Percentiles rank a stretch among this genome's conserved stretches.
Evolutionary conservation across 1,140 invertebrate species (phyloP).

Genomic region (Thaumetopoea pityocampa): DNA sequence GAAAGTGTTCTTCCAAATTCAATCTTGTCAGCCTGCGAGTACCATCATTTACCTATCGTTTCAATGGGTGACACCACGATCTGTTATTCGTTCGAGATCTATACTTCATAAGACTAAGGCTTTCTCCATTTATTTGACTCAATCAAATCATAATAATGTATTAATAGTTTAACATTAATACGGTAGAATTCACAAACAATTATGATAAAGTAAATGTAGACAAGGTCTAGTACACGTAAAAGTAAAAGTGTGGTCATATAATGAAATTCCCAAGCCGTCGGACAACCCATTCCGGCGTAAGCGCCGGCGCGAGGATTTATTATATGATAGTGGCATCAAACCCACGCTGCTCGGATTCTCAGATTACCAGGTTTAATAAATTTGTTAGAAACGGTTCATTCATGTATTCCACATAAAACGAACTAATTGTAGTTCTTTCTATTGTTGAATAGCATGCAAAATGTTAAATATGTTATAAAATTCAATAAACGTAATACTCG

Average conservation of each 20-base stretch:
- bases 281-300: conserved; percentile 32
- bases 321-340: conserved; percentile 18
- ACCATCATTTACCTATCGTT: no score
- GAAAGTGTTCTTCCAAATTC: no score
- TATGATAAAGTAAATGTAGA: conserved; percentile 4
- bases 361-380: not conserved
- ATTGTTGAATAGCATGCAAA: no score
- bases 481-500: no score
- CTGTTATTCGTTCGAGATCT: no score
- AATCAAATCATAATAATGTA: no score
- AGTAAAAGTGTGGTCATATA: conserved; percentile 59
- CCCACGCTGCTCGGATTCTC: conserved; percentile 24
- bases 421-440: no score
- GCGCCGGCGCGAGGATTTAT: conserved; percentile 35
- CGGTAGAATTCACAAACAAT: conserved; percentile 1
- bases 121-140: no score
- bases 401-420: conserved; percentile 2
- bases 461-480: no score
- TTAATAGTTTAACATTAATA: not conserved
- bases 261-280: conserved; percentile 36
- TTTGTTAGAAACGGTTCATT: not conserved
- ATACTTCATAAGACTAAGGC: no score
- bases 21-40: no score
- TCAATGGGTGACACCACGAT: no score
- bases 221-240: conserved; percentile 25